Evolutionary conservation across 2,888 invertebrate species (phyloP), one percentile per base, ranked within the genome.

Genomic region (Punctoribates punctum): DNA sequence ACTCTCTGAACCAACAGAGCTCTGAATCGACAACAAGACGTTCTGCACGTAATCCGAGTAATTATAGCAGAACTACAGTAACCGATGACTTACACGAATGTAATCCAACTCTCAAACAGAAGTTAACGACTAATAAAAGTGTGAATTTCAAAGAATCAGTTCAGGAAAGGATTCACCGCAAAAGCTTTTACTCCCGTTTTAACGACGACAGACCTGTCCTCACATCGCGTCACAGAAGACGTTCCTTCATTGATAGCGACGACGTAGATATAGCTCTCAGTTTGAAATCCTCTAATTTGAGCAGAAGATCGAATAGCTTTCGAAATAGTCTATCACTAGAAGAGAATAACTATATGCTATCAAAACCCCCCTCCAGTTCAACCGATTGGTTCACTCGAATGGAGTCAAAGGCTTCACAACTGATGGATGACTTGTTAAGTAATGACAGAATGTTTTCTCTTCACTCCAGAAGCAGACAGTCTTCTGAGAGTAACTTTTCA

Each of bases 141-240:
- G 72, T 48, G 48, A 72, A 46, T 72, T 72, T 42, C 17, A 48
- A 72, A 46, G 92, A 92, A 82, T 92, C 92, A 77, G 89, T 94
- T 60, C 90, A 90, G 74, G 94, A 94, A 82, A 87, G 94, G 81
- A 94, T 94, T 81, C 87, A 92, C 80, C 87, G 94, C 46, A 93
- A 93, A 83, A 94, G 94, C 83, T 94, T 93, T 85, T 94, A 93
- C 83, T 89, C 91, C 17, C 87, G 94, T 80, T 94, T 94, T 83
- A 94, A 94, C 83, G 92, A 93, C 60, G 74, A 77, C 20, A 72
- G 74, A 46, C 57, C 77, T 29, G 65, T 73, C 17, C 62, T n/a
- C 8, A n/a, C 70, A n/a, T 15, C 70, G 29, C 34, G 48, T 23
- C 20, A 72, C 17, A 15, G 73, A 75, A 65, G 75, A 75, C 51